Evolutionary conservation across 2,888 invertebrate species (phyloP).

Genomic region (Subacronicta megacephala): DNA sequence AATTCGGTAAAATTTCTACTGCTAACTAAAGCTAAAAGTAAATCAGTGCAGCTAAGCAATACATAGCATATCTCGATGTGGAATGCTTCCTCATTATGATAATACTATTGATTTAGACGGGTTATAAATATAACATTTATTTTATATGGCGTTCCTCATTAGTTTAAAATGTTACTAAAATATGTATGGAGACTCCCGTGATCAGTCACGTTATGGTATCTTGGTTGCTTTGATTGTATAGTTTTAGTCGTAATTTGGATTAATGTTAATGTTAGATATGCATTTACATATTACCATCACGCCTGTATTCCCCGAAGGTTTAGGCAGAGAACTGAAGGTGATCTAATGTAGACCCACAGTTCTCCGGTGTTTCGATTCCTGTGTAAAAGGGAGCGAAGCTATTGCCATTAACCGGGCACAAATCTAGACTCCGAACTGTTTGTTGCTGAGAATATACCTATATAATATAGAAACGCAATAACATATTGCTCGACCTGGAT

Average conservation of each 20-base stretch:
- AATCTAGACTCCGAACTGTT: too few relatives aligned
- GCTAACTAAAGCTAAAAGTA: too few relatives aligned
- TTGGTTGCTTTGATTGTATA: conserved; percentile 51
- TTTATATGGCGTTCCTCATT: conserved; percentile 60
- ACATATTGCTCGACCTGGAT: too few relatives aligned
- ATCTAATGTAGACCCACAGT: too few relatives aligned
- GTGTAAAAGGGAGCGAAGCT: too few relatives aligned
- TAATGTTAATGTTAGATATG: conserved; percentile 6
- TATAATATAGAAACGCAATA: too few relatives aligned
- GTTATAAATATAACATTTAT: conserved; percentile 62
- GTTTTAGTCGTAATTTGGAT: conserved; percentile 44
- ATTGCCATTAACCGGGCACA: too few relatives aligned
- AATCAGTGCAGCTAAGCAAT: background rate
- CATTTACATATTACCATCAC: conserved; percentile 2
- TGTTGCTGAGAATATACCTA: too few relatives aligned
- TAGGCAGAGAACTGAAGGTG: too few relatives aligned
- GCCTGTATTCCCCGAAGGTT: too few relatives aligned
- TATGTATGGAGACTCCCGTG: conserved; percentile 49
- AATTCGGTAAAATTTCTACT: too few relatives aligned
- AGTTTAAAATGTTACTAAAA: conserved; percentile 53
- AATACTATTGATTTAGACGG: conserved; percentile 65
- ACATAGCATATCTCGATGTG: conserved; percentile 24
- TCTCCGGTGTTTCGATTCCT: too few relatives aligned
- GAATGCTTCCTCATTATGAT: conserved; percentile 40
- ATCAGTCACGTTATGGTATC: conserved; percentile 39